These are phyloP conservation scores for Ectemnius cavifrons DNA, from an alignment of 2,888 invertebrate genomes.

Conservation along the genomic window DNA sequence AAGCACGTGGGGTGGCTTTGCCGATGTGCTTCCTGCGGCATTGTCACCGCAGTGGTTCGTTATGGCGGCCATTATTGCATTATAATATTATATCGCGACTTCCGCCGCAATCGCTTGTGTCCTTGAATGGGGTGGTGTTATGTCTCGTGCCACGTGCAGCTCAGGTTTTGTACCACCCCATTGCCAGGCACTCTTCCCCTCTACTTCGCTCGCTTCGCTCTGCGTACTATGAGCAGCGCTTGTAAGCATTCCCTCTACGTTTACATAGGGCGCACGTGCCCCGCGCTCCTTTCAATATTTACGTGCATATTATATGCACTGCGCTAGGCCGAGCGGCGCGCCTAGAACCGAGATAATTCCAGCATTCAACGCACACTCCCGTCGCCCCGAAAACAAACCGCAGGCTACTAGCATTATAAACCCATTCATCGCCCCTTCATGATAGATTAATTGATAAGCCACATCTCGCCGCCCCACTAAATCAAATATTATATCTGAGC, in stretches of 20 bases:
- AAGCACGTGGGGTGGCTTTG: slow-evolving; percentile 30
- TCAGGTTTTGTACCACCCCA: slow-evolving; percentile 28
- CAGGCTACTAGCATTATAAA: too few relatives aligned
- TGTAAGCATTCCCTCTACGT: slow-evolving; percentile 34
- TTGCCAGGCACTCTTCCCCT: slow-evolving; percentile 7
- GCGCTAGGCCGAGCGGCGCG: background rate
- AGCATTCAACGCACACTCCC: slow-evolving; percentile 22
- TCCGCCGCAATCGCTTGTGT: slow-evolving; percentile 43
- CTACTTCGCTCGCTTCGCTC: slow-evolving; percentile 32
- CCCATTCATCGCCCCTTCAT: background rate
- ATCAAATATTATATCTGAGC: too few relatives aligned
- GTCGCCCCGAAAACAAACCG: too few relatives aligned
- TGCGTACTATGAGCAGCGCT: slow-evolving; percentile 31
- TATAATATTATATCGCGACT: slow-evolving; percentile 56
- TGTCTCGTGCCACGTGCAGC: slow-evolving; percentile 50
- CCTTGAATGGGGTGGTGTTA: slow-evolving; percentile 31
- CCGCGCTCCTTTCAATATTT: slow-evolving; percentile 43
- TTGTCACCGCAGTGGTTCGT: slow-evolving; percentile 35
- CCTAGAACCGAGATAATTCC: slow-evolving; percentile 33
- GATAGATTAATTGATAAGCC: too few relatives aligned
- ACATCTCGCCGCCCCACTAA: too few relatives aligned
- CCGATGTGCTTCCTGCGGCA: slow-evolving; percentile 19
- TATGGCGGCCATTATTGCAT: slow-evolving; percentile 44
- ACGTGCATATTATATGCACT: slow-evolving; percentile 28
- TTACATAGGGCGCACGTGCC: slow-evolving; percentile 56